These are phyloP conservation scores for Rhineura floridana DNA, from an alignment of 2,113 vertebrate species.

Conservation along the genomic window DNA sequence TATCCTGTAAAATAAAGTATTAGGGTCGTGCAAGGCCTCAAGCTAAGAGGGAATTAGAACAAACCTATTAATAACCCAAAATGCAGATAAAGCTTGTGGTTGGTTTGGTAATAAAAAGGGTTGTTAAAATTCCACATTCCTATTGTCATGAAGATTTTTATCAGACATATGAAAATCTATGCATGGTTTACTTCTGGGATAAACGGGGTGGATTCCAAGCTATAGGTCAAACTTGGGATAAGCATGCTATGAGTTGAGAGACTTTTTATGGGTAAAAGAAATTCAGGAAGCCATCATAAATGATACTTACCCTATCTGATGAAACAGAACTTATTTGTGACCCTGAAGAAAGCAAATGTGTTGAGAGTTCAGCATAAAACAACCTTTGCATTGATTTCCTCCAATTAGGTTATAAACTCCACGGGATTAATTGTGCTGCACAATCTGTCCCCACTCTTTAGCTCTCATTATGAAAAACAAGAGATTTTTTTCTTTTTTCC, in stretches of 20 bases:
- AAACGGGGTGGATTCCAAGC: constrained; percentile 4
- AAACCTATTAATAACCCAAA: constrained; percentile 69
- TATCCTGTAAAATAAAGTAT: constrained; percentile 57
- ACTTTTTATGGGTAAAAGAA: not conserved
- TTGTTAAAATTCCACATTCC: constrained; percentile 69
- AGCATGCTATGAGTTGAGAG: constrained; percentile 28
- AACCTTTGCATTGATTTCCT: not conserved
- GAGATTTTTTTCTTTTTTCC: not conserved
- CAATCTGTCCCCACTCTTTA: not conserved
- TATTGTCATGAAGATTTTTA: constrained; percentile 62
- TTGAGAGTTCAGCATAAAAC: constrained; percentile 17
- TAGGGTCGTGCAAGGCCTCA: constrained; percentile 63
- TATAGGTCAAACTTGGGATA: constrained; percentile 58
- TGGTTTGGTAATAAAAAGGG: constrained; percentile 53
- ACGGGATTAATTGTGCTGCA: not conserved
- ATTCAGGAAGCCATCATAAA: constrained; percentile 53
- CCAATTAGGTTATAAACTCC: rapidly evolving
- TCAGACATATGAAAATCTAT: constrained; percentile 28
- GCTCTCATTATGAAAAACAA: not conserved
- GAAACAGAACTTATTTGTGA: not conserved
- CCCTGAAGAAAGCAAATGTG: constrained; percentile 42
- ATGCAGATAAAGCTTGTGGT: constrained; percentile 71
- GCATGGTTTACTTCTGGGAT: constrained; percentile 44
- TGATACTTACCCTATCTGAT: not conserved
- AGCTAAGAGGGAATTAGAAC: constrained; percentile 66